phyloP scores from a whole-genome alignment of 2,797 vertebrate species.

The Clarias pachynema region DNA sequence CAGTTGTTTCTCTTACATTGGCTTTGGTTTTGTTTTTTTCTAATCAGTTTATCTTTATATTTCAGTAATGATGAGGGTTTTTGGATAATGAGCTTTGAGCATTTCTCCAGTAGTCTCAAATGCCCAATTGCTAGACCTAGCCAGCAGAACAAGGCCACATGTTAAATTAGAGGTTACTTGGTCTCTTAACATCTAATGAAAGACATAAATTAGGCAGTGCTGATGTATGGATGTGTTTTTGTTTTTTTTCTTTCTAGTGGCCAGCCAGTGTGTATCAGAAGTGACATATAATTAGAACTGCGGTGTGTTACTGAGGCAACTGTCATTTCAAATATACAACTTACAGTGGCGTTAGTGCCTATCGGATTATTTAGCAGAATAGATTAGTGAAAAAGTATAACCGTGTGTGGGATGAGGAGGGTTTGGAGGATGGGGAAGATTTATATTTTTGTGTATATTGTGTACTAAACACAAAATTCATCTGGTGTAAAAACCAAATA shows the following conservation, averaged over 20 bases:
- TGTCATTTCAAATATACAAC: background rate
- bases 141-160: background rate
- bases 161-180: conserved; percentile 6
- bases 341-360: background rate
- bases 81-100: conserved; percentile 8
- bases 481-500: background rate
- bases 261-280: background rate
- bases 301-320: background rate
- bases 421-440: no score
- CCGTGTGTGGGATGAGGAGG: background rate
- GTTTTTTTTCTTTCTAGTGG: background rate
- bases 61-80: background rate
- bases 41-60: background rate
- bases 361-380: background rate
- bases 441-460: no score
- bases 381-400: background rate
- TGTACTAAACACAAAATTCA: no score
- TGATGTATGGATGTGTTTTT: background rate
- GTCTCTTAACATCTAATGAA: background rate
- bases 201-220: background rate
- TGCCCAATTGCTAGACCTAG: background rate
- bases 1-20: no score
- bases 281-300: background rate
- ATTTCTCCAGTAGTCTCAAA: background rate
- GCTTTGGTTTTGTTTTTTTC: background rate